A percentile compares a stretch with the other conserved stretches of the same genome.
Conservation (phyloP, 1,140 invertebrate species). For the Drosophila pseudoobscura region DNA sequence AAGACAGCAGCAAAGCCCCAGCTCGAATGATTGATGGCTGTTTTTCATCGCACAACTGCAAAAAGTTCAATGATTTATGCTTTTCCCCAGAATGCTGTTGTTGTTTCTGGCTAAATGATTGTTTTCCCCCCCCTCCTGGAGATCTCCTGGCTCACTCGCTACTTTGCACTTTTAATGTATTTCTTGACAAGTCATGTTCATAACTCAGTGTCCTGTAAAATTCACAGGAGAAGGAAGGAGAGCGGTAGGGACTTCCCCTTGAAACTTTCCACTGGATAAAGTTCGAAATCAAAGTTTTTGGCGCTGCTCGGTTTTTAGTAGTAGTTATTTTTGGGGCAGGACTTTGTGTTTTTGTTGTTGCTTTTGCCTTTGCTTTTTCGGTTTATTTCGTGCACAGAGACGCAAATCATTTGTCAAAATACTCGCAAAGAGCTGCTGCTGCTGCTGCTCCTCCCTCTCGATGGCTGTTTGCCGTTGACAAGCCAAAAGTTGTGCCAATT, state of each 20-base stretch:
- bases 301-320: constrained; percentile 58
- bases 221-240: constrained; percentile 2
- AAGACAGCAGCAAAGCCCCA: constrained; percentile 64
- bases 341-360: constrained; percentile 3
- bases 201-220: constrained; percentile 79
- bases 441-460: too few species aligned
- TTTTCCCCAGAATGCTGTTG: constrained; percentile 59
- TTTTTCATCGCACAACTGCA: constrained; percentile 34
- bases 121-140: constrained; percentile 48
- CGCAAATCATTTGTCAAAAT: constrained; percentile 81
- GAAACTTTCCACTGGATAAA: constrained; percentile 51
- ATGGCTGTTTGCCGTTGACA: constrained; percentile 72
- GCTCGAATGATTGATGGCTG: constrained; percentile 71
- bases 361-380: constrained; percentile 6
- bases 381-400: constrained; percentile 39
- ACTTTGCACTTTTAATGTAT: constrained; percentile 79
- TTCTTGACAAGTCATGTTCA: constrained; percentile 81
- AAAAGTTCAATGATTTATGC: constrained; percentile 80
- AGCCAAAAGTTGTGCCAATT: constrained; percentile 79
- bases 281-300: constrained; percentile 77
- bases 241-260: not conserved
- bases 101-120: constrained; percentile 74
- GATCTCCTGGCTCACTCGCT: constrained; percentile 22
- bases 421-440: constrained; percentile 56
- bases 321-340: constrained; percentile 42